These are phyloP conservation scores for Drosophila monieri DNA, from an alignment of 2,888 invertebrate genomes.

Conservation along the genomic window DNA sequence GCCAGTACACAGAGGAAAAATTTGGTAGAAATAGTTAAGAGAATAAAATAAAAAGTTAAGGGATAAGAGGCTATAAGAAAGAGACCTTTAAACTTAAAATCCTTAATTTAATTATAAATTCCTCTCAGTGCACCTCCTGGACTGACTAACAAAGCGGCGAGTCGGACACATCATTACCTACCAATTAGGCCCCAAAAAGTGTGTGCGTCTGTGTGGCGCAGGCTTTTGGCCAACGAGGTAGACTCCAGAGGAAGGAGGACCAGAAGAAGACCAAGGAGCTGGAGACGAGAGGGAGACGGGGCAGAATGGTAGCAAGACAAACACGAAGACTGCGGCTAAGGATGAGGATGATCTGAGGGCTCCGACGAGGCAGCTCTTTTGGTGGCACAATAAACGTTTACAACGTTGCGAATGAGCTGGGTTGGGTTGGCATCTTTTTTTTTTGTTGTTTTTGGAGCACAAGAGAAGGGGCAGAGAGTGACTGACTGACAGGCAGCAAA, in stretches of 20 bases:
- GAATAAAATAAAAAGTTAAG: neutral
- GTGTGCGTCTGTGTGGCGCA: conserved; percentile 46
- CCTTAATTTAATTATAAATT: too few relatives aligned
- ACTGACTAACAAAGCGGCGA: conserved; percentile 75
- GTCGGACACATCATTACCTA: conserved; percentile 79
- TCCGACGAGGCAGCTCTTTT: conserved; percentile 54
- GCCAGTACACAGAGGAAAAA: neutral
- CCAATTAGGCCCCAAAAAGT: conserved; percentile 72
- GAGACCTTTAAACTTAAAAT: too few relatives aligned
- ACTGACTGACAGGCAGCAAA: conserved; percentile 65
- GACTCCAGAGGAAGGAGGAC: neutral
- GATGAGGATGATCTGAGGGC: conserved; percentile 16
- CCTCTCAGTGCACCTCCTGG: conserved; percentile 32
- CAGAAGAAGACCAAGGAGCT: neutral
- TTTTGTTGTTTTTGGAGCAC: neutral
- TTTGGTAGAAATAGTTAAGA: neutral
- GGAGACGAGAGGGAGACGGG: neutral
- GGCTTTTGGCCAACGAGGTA: conserved; percentile 10
- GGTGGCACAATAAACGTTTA: conserved; percentile 78
- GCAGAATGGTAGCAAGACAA: conserved; percentile 11
- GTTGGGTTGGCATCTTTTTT: conserved; percentile 4
- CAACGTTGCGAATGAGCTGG: conserved; percentile 49
- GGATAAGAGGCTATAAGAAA: too few relatives aligned
- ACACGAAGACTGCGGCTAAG: conserved; percentile 22
- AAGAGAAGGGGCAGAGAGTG: conserved; percentile 21